Conservation (phyloP, 2,888 invertebrate genomes). For the Schizotus pectinicornis region DNA sequence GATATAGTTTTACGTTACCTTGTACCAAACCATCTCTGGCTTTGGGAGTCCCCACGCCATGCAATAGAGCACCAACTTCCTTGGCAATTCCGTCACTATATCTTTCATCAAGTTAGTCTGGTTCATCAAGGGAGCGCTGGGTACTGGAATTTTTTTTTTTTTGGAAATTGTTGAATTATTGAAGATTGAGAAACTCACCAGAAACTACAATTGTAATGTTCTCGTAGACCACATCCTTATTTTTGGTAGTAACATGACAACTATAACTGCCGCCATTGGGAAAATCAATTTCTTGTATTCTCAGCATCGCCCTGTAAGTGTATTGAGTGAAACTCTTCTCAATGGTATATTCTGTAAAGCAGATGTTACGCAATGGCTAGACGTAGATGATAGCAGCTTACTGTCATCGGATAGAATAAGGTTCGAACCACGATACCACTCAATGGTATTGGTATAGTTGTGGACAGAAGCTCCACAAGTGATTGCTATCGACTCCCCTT, state of each 20-base stretch:
- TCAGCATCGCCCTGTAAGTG: conserved; percentile 36
- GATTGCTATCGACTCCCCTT: conserved; percentile 63
- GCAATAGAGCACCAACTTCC: conserved; percentile 60
- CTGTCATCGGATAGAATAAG: conserved; percentile 20
- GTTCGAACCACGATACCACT: conserved; percentile 56
- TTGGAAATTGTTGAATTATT: conserved; percentile 1
- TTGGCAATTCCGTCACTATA: conserved; percentile 50
- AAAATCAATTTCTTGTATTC: conserved; percentile 31
- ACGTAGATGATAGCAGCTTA: not conserved
- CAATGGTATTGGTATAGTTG: conserved; percentile 60
- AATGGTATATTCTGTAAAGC: conserved; percentile 26
- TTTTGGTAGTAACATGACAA: conserved; percentile 30
- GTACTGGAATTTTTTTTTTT: conserved; percentile 51
- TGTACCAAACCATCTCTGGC: conserved; percentile 73
- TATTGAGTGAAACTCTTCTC: conserved; percentile 35
- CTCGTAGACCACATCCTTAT: conserved; percentile 12
- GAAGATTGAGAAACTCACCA: conserved; percentile 28
- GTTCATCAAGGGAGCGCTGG: conserved; percentile 56
- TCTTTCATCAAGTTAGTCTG: conserved; percentile 60
- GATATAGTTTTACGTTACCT: conserved; percentile 60
- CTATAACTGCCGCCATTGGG: conserved; percentile 40
- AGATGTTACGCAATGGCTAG: not conserved
- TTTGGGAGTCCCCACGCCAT: conserved; percentile 66
- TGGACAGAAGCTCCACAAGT: conserved; percentile 66
- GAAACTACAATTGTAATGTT: conserved; percentile 30